phyloP scores from a whole-genome alignment of 2,888 invertebrate species.

The Chymomyza procnemis region DNA sequence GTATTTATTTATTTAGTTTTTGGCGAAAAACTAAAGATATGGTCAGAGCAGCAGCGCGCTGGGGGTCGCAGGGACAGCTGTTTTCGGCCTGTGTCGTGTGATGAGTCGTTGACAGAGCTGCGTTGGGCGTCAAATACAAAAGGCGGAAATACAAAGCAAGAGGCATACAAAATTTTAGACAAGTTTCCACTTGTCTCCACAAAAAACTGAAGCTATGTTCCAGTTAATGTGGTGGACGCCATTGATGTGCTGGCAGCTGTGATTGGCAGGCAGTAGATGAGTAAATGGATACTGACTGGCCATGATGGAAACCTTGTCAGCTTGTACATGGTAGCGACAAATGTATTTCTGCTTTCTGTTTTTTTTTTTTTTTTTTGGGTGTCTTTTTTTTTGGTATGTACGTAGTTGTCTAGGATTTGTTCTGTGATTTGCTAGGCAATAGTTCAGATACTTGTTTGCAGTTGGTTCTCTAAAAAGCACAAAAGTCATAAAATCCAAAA shows the following conservation, averaged over 20 bases:
- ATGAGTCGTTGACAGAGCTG: conserved; percentile 60
- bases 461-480: too few relatives aligned
- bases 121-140: conserved; percentile 14
- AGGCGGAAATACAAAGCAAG: conserved; percentile 29
- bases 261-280: background rate
- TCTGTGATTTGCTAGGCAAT: too few relatives aligned
- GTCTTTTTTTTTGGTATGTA: too few relatives aligned
- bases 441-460: too few relatives aligned
- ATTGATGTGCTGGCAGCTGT: background rate
- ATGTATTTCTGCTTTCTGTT: background rate
- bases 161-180: background rate
- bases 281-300: background rate
- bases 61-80: conserved; percentile 6
- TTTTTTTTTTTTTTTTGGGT: too few relatives aligned
- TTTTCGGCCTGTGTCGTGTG: conserved; percentile 42
- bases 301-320: background rate
- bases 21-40: background rate
- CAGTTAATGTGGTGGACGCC: background rate
- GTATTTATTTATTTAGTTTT: conserved; percentile 54
- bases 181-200: background rate
- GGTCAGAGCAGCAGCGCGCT: background rate
- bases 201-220: background rate
- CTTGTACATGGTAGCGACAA: background rate
- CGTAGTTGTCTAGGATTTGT: too few relatives aligned
- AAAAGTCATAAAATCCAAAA: too few relatives aligned